These are phyloP conservation scores for Eumaeus atala DNA, from an alignment of 1,140 invertebrate species.

Conservation along the genomic window DNA sequence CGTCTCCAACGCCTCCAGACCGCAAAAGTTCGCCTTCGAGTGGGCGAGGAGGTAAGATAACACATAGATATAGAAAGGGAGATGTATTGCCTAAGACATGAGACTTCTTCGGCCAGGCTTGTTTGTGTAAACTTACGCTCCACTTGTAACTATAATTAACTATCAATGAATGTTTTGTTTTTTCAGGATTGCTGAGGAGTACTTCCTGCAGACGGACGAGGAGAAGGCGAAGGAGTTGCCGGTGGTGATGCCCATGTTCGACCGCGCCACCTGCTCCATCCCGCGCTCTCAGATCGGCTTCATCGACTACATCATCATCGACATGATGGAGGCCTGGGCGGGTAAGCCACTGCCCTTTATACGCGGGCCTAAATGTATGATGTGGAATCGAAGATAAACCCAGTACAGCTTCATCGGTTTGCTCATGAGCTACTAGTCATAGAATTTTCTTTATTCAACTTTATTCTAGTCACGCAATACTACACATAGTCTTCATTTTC, in stretches of 20 bases:
- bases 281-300: constrained; percentile 97
- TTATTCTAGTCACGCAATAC: too few species aligned
- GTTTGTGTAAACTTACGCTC: too few species aligned
- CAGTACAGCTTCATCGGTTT: too few species aligned
- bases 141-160: too few species aligned
- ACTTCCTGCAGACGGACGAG: constrained; percentile 95
- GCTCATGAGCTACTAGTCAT: too few species aligned
- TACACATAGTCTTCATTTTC: too few species aligned
- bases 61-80: not conserved
- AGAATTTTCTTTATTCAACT: too few species aligned
- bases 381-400: too few species aligned
- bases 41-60: constrained; percentile 85
- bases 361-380: too few species aligned
- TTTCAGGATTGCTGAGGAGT: constrained; percentile 87
- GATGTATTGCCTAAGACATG: too few species aligned
- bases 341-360: constrained; percentile 77
- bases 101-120: too few species aligned
- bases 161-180: too few species aligned
- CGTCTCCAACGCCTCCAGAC: constrained; percentile 94
- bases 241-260: constrained; percentile 98
- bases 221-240: constrained; percentile 90
- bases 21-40: constrained; percentile 88
- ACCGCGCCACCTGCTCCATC: constrained; percentile 92
- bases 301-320: constrained; percentile 96
- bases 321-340: constrained; percentile 98